Conservation (phyloP, 2,888 invertebrate genomes). For the Acrobasis repandana region DNA sequence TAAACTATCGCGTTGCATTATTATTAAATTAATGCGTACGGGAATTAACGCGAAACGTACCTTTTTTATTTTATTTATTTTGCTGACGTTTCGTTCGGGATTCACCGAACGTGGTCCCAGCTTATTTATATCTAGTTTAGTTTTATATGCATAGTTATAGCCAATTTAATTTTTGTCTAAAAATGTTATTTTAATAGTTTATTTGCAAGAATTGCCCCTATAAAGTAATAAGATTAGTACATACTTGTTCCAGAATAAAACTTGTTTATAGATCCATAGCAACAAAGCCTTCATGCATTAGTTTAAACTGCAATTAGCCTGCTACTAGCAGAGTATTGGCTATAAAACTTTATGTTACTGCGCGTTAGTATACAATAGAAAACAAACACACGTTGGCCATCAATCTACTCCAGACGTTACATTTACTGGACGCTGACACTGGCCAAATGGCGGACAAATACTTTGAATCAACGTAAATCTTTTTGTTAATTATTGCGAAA, state of each 20-base stretch:
- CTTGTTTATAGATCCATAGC: not conserved
- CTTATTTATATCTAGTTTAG: no score
- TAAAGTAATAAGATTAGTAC: no score
- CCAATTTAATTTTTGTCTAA: no score
- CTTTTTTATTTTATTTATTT: no score
- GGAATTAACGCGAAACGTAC: no score
- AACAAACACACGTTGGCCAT: slow-evolving; percentile 30
- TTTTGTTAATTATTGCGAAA: not conserved
- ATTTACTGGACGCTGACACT: slow-evolving; percentile 31
- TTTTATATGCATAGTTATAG: no score
- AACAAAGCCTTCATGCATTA: not conserved
- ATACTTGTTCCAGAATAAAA: not conserved
- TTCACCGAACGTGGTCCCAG: no score
- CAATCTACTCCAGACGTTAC: slow-evolving; percentile 26
- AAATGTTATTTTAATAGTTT: no score
- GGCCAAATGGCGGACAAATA: slow-evolving; percentile 27
- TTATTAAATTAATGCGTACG: no score
- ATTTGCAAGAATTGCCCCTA: no score
- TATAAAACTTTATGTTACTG: slow-evolving; percentile 29
- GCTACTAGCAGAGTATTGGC: slow-evolving; percentile 21
- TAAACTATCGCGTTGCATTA: no score
- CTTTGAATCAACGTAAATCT: slow-evolving; percentile 20
- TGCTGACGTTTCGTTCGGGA: no score
- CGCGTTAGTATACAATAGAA: slow-evolving; percentile 27
- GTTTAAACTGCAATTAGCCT: slow-evolving; percentile 17